Conservation (phyloP, 2,113 vertebrate species). For the Gallinago jamesoni region DNA sequence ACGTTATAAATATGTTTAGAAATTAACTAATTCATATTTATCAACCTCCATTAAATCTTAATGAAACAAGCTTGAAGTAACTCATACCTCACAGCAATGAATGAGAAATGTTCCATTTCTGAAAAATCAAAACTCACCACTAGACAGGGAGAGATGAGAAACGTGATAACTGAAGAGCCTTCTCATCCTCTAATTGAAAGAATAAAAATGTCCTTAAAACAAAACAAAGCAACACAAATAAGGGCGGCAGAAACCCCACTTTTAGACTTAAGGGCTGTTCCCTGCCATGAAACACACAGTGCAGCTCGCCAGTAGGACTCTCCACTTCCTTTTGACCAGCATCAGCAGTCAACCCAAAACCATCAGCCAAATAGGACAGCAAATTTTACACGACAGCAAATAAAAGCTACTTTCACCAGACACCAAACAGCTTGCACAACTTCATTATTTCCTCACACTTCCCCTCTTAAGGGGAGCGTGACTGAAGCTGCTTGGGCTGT, state of each 20-base stretch:
- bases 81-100: neutral
- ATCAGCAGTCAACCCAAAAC: neutral
- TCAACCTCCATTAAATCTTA: neutral
- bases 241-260: neutral
- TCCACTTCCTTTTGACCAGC: neutral
- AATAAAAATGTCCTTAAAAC: neutral
- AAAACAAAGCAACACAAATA: neutral
- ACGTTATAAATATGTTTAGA: neutral
- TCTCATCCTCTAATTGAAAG: neutral
- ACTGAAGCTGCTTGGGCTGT: neutral
- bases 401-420: slow-evolving; percentile 45
- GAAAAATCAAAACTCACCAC: neutral
- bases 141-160: neutral
- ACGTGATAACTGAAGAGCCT: neutral
- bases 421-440: neutral
- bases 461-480: neutral
- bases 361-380: neutral
- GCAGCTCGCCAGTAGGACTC: neutral
- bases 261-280: neutral
- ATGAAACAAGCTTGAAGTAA: neutral
- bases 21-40: neutral
- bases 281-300: neutral
- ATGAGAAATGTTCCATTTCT: neutral
- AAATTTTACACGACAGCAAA: neutral
- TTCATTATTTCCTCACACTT: neutral